phyloP scores from a whole-genome alignment of 2,797 vertebrate species.

The Jordanella pulchra region DNA sequence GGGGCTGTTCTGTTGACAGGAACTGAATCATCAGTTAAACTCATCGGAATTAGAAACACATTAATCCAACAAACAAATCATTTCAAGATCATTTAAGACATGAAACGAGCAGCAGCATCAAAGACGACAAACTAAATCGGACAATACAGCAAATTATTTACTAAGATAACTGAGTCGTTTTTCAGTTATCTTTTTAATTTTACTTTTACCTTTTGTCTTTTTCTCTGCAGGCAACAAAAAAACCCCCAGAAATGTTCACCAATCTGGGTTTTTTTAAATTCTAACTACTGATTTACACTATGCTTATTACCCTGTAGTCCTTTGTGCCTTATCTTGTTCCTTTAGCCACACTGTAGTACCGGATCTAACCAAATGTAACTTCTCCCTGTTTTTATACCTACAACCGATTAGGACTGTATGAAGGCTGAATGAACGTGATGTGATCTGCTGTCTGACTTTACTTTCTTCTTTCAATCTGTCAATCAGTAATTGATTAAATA shows the following conservation, averaged over 20 bases:
- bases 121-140: not conserved
- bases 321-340: conserved; percentile 53
- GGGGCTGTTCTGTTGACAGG: not conserved
- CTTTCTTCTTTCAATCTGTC: not conserved
- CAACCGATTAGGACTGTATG: not conserved
- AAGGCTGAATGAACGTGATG: not conserved
- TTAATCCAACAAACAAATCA: not conserved
- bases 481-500: not conserved
- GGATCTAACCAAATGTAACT: not conserved
- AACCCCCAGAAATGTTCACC: not conserved
- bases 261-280: not conserved
- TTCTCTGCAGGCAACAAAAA: not conserved
- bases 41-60: not conserved
- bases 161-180: not conserved
- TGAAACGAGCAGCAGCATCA: not conserved
- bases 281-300: conserved; percentile 22
- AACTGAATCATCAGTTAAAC: not conserved
- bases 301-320: conserved; percentile 21
- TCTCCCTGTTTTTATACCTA: not conserved
- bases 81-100: not conserved
- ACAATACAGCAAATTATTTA: not conserved
- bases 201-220: not conserved
- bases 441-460: not conserved
- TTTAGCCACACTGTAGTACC: not conserved
- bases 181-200: not conserved